Evolutionary conservation across 2,888 invertebrate species (phyloP).

Genomic region (Linhomoeus sp.): DNA sequence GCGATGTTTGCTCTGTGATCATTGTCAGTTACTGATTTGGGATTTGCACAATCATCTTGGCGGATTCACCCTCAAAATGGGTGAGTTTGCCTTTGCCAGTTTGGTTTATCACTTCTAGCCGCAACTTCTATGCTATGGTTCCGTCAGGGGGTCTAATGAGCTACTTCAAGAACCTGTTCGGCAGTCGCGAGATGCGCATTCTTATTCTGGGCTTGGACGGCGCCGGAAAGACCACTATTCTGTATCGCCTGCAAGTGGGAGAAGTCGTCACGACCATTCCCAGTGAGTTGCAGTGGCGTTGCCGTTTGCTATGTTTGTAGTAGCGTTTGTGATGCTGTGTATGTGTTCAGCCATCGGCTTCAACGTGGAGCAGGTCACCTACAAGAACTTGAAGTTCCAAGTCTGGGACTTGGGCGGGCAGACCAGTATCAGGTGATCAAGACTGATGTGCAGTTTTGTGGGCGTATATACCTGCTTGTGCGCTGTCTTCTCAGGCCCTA

Average conservation of each 20-base stretch:
- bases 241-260: slow-evolving; percentile 86
- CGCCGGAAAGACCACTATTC: slow-evolving; percentile 71
- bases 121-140: no score
- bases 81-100: no score
- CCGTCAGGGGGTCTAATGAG: slow-evolving; percentile 70
- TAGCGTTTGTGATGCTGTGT: not conserved
- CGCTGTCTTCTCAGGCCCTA: slow-evolving; percentile 52
- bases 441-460: no score
- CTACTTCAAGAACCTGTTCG: slow-evolving; percentile 70
- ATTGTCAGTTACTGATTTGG: no score
- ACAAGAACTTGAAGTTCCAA: slow-evolving; percentile 96
- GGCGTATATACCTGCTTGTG: no score
- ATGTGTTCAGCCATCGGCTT: slow-evolving; percentile 92
- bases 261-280: slow-evolving; percentile 85
- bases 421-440: slow-evolving; percentile 80
- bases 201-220: slow-evolving; percentile 39
- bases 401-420: slow-evolving; percentile 93
- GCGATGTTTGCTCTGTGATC: no score
- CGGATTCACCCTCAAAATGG: no score
- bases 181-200: slow-evolving; percentile 37
- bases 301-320: not conserved
- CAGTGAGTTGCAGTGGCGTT: slow-evolving; percentile 15
- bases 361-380: slow-evolving; percentile 96
- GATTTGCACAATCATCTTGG: no score
- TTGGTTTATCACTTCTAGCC: no score